A percentile compares a stretch with the other conserved stretches of the same genome.
Evolutionary conservation across 2,888 invertebrate species (phyloP).

Genomic region (Melanargia galathea): DNA sequence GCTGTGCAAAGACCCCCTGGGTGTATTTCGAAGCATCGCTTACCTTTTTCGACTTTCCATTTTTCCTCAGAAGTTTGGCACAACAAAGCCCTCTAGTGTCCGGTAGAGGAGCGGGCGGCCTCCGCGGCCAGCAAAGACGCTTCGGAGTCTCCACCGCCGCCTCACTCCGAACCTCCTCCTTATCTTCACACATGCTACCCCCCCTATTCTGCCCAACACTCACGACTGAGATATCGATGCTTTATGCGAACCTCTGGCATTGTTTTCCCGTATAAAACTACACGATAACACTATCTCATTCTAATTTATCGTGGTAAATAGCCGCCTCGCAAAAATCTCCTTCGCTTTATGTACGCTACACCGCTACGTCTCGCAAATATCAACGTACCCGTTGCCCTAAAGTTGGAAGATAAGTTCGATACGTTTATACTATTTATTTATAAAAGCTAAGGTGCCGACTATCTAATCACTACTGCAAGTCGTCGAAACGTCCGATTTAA

Average conservation of each 20-base stretch:
- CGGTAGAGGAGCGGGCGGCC: conserved; percentile 76
- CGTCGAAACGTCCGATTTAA: conserved; percentile 75
- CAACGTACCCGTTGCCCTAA: conserved; percentile 42
- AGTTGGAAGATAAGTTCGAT: conserved; percentile 64
- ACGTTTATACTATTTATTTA: conserved; percentile 68
- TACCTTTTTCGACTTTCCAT: conserved; percentile 91
- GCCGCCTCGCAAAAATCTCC: conserved; percentile 51
- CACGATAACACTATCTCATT: conserved; percentile 66
- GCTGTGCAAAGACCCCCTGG: neutral
- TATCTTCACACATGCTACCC: conserved; percentile 74
- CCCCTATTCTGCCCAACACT: conserved; percentile 64
- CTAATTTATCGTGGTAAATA: conserved; percentile 67
- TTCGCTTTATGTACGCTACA: conserved; percentile 47
- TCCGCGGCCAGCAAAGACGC: conserved; percentile 71
- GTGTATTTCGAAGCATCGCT: conserved; percentile 15
- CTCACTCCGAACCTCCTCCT: conserved; percentile 72
- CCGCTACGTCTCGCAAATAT: conserved; percentile 49
- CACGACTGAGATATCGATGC: conserved; percentile 76
- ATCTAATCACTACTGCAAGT: conserved; percentile 58
- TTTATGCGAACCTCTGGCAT: conserved; percentile 76
- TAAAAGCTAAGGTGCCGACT: conserved; percentile 48
- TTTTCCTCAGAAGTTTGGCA: conserved; percentile 90
- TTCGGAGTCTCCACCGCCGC: conserved; percentile 66
- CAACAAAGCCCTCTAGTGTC: conserved; percentile 92
- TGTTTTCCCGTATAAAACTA: conserved; percentile 70